These are phyloP conservation scores for Anolis carolinensis DNA, from an alignment of 2,113 vertebrate species.

Conservation along the genomic window DNA sequence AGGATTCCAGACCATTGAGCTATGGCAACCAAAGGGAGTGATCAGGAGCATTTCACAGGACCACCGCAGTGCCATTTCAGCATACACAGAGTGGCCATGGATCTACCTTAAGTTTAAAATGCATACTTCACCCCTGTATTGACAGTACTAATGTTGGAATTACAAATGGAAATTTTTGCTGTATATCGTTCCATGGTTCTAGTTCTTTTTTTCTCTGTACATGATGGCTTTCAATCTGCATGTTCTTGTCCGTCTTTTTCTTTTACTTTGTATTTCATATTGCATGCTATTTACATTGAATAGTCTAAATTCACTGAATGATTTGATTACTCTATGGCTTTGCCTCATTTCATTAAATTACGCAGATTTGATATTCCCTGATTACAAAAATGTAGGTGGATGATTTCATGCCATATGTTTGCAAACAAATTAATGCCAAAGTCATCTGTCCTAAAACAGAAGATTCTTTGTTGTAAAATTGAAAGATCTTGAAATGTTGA, in stretches of 20 bases:
- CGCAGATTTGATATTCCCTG: neutral
- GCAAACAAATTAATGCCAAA: neutral
- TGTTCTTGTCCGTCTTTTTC: no score
- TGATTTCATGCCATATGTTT: neutral
- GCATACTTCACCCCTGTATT: neutral
- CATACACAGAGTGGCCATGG: neutral
- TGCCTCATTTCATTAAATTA: neutral
- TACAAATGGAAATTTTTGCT: neutral
- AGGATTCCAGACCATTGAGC: no score
- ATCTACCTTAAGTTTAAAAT: neutral
- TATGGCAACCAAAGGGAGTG: neutral
- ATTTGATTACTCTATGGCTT: neutral
- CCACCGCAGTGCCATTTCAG: neutral
- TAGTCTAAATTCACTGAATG: neutral
- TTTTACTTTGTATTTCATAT: neutral
- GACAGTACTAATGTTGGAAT: neutral
- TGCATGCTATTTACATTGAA: neutral
- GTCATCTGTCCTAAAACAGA: neutral
- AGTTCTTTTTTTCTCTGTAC: neutral
- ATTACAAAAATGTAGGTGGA: neutral
- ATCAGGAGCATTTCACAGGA: neutral
- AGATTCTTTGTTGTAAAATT: neutral
- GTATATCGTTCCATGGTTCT: neutral
- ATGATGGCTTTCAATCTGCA: no score
- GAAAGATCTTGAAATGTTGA: constrained; percentile 3